Base-by-base conservation (phyloP, 2,113 vertebrate species). In the Bombycilla garrulus region DNA sequence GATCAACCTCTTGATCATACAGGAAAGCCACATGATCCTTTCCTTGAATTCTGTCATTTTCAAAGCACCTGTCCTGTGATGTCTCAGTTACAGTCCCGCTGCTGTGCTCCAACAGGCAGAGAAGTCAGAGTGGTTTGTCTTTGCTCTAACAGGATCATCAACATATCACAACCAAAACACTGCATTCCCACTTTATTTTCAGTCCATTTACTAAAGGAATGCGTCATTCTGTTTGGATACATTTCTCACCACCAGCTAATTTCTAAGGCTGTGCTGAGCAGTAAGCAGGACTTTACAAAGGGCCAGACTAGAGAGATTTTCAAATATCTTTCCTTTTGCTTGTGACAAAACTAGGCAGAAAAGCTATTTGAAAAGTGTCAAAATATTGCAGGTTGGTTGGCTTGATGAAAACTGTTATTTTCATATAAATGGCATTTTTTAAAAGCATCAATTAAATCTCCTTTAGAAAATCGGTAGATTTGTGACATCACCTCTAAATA, bases 91-190 rank as follows among this genome's bases (percentile, higher is more conserved):
- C 83, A 70, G 24, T 5, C 62, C 80, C 1, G 86, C 86, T 95
- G 88, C 56, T 40, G 51, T 50, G 72, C 92, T 95, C 47, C 67
- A 81, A 35, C 72, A 70, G 60, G 64, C 86, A 83, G 64, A 54
- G 69, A 33, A 73, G 58, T 31, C 65, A 14, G 78, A 35, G 74
- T 0, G 0, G 62, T 73, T 88, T 86, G 64, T 73, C 86, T 95
- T 69, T 62, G 71, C 91, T 84, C 72, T 88, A 94, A 91, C 86
- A 92, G 64, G 65, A 74, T 88, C 92, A 92, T 91, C 88, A 91
- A 23, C 90, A 62, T 25, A 61, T 26, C 62, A 82, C 81, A 93
- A 22, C 33, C 2, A 2, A 74, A 93, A 84, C 25, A 51, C 40
- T 51, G 33, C 62, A 66, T 33, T 91, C 47, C 24, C 45, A 17